Evolutionary conservation across 2,888 invertebrate genomes (phyloP), one percentile per base, ranked within the genome.

Genomic region (Neoascia interrupta): DNA sequence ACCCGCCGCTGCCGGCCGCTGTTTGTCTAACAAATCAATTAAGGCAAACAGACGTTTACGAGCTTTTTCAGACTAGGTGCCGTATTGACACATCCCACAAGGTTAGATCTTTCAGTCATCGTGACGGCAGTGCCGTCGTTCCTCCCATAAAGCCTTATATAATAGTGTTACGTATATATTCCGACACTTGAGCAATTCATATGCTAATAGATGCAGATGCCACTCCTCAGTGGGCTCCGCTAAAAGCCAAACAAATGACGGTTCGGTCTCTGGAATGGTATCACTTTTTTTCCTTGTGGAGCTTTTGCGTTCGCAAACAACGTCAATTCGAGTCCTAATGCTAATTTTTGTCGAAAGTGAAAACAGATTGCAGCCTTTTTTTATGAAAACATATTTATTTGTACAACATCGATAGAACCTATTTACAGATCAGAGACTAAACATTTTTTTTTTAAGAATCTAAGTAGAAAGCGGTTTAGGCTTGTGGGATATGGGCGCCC

Each of bases 401-500:
- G 21, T 36, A n/a, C n/a, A n/a, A n/a, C n/a, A n/a, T n/a, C n/a
- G n/a, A n/a, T n/a, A 13, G 0, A 41, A 18, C 15, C 15, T 60
- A 60, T 60, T 60, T 47, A 36, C 26, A 53, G 45, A 18, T 6
- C 6, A 36, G 36, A 16, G 8, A 61, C 51, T 61, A 68, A 49
- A 16, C 26, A n/a, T n/a, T n/a, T n/a, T n/a, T n/a, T n/a, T n/a
- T 31, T 39, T 16, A 18, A 16, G 15, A 37, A 15, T 1, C 2
- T 3, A 37, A 26, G 5, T 60, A 34, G 15, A 8, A 8, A 16
- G 18, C 8, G 15, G 11, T 11, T 79, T 85, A 85, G 8, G 85
- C 85, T 69, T 81, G 81, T 43, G 90, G 90, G 64, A 90, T 81
- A 84, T 90, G 90, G 10, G 88, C 89, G n/a, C n/a, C n/a, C 31